Evolutionary conservation across 2,888 invertebrate species (phyloP), one percentile per base, ranked within the genome.

Genomic region (Lysandra coridon): DNA sequence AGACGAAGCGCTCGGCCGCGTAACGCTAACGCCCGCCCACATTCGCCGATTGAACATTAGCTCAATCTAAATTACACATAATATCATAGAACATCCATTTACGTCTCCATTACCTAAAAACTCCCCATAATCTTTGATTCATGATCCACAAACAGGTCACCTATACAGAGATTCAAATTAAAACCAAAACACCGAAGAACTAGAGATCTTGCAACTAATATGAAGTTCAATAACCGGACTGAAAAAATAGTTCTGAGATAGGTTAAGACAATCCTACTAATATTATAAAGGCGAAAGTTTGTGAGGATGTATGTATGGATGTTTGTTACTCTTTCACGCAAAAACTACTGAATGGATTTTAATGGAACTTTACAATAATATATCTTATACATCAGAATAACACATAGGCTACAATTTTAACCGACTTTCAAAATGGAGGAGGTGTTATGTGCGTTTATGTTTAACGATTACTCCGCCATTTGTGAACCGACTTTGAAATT

Each of bases 11-110:
- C 62, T 40, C 44, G 77, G 80, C 80, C 80, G 80, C 78, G 76
- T 80, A 79, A 80, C 78, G 78, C 78, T 80, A 79, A 80, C 78
- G 78, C 78, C 76, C 62, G 73, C 74, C 79, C 80, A 76, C 69
- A 74, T 74, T 75, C 49, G 76, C 17, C 17, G 76, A 76, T 57
- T 14, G 76, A 76, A 57, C 76, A 76, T 76, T 76, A 76, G 53
- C 33, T 76, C 53, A 30, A 76, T 76, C 76, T 76, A 57, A 76
- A 76, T 76, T 57, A 53, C 76, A 57, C 49, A 33, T 74, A 57
- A 76, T 76, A 76, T 76, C 76, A 14, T 57, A 30, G 76, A 53
- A 23, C 23, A 30, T 76, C 76, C 76, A 76, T 76, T 76, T 53
- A 76, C 49, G 57, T 33, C 76, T 53, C 53, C 40, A 74, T 74